Evolutionary conservation across 2,113 vertebrate genomes (phyloP).

Genomic region (Vireo altiloquus): DNA sequence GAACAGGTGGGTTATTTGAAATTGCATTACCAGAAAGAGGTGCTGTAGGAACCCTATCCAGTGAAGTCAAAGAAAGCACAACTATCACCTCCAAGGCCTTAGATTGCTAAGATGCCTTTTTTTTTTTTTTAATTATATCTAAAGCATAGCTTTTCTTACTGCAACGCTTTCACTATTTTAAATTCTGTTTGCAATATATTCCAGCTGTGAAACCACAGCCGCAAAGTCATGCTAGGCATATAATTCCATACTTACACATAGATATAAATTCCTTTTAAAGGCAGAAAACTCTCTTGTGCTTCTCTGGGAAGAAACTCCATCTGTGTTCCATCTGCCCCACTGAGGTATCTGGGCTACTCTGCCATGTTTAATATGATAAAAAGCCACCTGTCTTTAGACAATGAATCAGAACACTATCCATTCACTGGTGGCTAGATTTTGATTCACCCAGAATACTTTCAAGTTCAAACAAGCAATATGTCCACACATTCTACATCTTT

Average conservation of each 20-base stretch:
- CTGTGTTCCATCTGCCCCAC: background rate
- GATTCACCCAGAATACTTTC: background rate
- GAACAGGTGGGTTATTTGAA: background rate
- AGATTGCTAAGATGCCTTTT: background rate
- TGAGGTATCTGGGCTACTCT: background rate
- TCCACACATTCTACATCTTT: background rate
- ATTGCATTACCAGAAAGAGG: background rate
- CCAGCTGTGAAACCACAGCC: background rate
- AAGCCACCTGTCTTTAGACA: background rate
- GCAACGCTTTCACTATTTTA: background rate
- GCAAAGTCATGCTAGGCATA: background rate
- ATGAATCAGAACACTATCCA: background rate
- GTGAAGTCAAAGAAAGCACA: background rate
- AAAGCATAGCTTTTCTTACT: background rate
- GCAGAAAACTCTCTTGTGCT: background rate
- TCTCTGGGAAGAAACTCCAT: background rate
- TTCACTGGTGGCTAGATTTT: background rate
- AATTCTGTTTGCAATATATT: background rate
- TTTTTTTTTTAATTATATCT: background rate
- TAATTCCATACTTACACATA: background rate
- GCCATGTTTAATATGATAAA: background rate
- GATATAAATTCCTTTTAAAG: background rate
- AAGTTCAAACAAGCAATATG: rapidly evolving
- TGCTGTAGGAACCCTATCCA: background rate
- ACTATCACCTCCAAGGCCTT: background rate